Conservation (phyloP, 2,113 vertebrate genomes). For the Trinectes maculatus region DNA sequence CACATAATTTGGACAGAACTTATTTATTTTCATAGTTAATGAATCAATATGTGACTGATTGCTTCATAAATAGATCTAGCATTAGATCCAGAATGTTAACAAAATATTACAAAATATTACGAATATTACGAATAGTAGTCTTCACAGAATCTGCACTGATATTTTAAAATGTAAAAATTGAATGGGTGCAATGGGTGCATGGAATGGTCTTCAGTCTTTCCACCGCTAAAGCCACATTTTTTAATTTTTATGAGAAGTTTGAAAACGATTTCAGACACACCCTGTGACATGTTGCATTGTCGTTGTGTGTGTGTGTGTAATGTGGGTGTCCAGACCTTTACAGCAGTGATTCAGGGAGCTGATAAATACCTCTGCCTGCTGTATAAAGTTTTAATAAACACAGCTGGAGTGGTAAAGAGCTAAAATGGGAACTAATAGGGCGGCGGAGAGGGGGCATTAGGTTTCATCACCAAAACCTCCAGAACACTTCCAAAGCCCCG, state of each 20-base stretch:
- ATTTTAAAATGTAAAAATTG: not conserved
- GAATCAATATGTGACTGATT: too few relatives aligned
- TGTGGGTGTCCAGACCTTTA: conserved; percentile 38
- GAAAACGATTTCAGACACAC: too few relatives aligned
- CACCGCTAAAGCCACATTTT: too few relatives aligned
- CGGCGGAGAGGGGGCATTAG: conserved; percentile 47
- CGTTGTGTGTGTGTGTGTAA: conserved; percentile 32
- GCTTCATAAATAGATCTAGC: too few relatives aligned
- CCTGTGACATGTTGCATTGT: too few relatives aligned
- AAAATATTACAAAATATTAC: too few relatives aligned
- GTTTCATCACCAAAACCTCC: conserved; percentile 61
- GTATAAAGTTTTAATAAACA: conserved; percentile 58
- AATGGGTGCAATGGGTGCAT: too few relatives aligned
- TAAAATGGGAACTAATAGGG: conserved; percentile 58
- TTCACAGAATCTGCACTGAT: not conserved
- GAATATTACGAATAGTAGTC: too few relatives aligned
- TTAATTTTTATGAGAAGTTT: too few relatives aligned
- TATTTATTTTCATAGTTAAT: too few relatives aligned
- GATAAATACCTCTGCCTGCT: conserved; percentile 59
- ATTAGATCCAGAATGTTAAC: too few relatives aligned
- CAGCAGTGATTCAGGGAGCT: conserved; percentile 42
- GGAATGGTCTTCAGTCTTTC: too few relatives aligned
- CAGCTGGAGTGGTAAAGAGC: conserved; percentile 59
- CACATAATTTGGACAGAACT: not conserved
- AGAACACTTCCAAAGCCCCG: conserved; percentile 17